These are phyloP conservation scores for Oreochromis grahami DNA, from an alignment of 2,797 vertebrate genomes.

Conservation along the genomic window DNA sequence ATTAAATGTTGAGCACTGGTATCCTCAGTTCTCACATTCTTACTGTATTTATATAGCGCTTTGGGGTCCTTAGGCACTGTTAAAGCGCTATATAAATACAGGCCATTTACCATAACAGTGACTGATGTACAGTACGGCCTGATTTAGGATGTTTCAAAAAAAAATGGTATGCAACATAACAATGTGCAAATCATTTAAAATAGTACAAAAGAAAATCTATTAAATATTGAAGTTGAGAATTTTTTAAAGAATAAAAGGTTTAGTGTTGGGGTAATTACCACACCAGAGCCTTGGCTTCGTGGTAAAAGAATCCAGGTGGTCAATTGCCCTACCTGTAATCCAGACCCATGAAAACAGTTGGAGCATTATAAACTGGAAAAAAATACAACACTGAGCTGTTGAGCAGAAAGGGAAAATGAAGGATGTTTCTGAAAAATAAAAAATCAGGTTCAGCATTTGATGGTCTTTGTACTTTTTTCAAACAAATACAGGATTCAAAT, in stretches of 20 bases:
- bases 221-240: not conserved
- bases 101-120: not conserved
- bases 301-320: not conserved
- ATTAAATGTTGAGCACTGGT: not conserved
- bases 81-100: too few relatives aligned
- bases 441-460: not conserved
- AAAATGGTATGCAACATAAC: not conserved
- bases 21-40: too few relatives aligned
- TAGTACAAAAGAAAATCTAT: not conserved
- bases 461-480: not conserved
- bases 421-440: not conserved
- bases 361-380: not conserved
- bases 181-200: not conserved
- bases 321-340: not conserved
- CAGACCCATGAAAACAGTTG: not conserved
- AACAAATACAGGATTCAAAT: not conserved
- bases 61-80: too few relatives aligned
- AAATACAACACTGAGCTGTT: not conserved
- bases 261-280: not conserved
- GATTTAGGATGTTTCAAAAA: not conserved
- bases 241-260: not conserved
- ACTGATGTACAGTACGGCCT: not conserved
- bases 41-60: too few relatives aligned
- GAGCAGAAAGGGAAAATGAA: not conserved
- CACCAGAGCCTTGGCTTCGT: not conserved